phyloP scores from a whole-genome alignment of 2,113 vertebrate species.

The Elachura formosa region DNA sequence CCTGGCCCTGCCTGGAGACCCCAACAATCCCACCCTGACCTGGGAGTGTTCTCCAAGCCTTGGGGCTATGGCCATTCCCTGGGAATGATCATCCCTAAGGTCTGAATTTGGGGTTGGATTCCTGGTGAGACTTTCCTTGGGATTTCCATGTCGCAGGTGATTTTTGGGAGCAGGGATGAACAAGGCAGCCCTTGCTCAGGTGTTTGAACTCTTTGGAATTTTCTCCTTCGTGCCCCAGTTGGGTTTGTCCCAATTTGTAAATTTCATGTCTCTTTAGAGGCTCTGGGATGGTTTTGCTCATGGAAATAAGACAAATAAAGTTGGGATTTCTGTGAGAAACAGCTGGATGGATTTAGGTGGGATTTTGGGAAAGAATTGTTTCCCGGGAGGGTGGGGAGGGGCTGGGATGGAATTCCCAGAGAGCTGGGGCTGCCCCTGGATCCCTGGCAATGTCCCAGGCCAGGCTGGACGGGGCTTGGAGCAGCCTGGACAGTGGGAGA shows the following conservation, averaged over 20 bases:
- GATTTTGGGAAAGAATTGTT: neutral
- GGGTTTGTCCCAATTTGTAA: neutral
- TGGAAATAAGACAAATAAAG: neutral
- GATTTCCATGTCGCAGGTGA: neutral
- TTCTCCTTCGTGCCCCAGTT: no score
- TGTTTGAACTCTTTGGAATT: neutral
- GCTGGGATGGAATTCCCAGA: neutral
- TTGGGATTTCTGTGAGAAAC: neutral
- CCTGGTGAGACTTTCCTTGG: neutral
- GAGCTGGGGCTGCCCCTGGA: neutral
- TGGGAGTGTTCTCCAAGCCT: neutral
- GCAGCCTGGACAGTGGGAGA: neutral
- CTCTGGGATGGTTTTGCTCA: neutral
- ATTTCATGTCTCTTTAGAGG: accelerated
- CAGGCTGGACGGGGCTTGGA: neutral
- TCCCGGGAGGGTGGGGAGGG: accelerated
- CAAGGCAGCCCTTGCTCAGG: neutral
- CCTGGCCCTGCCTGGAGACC: neutral
- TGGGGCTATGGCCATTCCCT: accelerated
- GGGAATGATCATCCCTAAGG: neutral
- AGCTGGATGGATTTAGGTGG: neutral
- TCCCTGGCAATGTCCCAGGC: neutral
- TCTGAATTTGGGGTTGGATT: neutral
- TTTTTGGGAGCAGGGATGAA: neutral
- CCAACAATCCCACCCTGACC: neutral